Base-by-base conservation (phyloP, 2,113 vertebrate genomes). In the Lophotis ruficrista region DNA sequence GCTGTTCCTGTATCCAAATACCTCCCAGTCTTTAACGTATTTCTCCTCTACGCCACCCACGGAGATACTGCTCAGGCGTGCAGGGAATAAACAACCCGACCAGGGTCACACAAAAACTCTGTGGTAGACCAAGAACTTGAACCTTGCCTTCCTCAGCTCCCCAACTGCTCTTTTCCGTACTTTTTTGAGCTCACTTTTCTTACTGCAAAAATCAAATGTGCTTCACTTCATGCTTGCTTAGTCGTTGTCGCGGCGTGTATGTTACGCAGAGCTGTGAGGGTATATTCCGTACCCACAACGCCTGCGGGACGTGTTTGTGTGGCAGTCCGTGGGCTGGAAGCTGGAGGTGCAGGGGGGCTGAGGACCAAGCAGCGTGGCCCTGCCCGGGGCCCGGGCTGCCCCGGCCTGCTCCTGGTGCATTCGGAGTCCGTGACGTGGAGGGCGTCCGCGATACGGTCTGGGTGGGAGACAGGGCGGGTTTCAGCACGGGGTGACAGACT, bases 41-140 rank as follows among this genome's bases (percentile, higher is more conserved):
- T 88, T 94, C 92, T 92, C 38, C 41, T 89, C 48, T 66, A 72
- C 9, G 50, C 93, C 92, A 95, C 92, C 93, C 88, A 94, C 3
- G 0, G 77, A 93, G 88, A 83, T 68, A 2, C 66, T 78, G 72
- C 95, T 94, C 75, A 70, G 85, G 64, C 51, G 25, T 77, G 73
- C 4, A 12, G 54, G 86, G 88, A 89, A 64, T 81, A 92, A 96
- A 83, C 80, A 90, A 14, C 51, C 87, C 13, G 1, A 21, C 47
- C 0, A 2, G 77, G 79, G 85, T 93, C 79, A 78, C 47, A 27
- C 68, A 83, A 3, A 75, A 91, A 57, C 69, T 71, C 88, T 75
- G 83, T 88, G 71, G 62, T 68, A 89, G 68, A 93, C 43, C 85
- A 45, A 68, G 88, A 91, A 53, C 85, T 89, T 90, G 93, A 94